These are phyloP conservation scores for Phaonia tiefii DNA, from an alignment of 2,888 invertebrate species.

Conservation along the genomic window DNA sequence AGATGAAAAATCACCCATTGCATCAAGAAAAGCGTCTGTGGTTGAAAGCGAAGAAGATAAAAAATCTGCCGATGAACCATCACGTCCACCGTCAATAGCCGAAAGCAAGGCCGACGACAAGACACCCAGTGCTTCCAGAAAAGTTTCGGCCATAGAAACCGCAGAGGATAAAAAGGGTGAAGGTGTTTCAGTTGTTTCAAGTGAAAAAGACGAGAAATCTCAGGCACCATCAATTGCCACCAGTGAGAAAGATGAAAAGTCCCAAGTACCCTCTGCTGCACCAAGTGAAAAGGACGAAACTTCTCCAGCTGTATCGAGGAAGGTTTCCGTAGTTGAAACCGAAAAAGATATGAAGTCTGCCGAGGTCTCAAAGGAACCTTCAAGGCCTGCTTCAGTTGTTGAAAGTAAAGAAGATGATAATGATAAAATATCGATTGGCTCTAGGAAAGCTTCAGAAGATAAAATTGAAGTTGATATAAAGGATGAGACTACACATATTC, in stretches of 20 bases:
- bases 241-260: conserved; percentile 53
- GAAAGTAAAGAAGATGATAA: conserved; percentile 55
- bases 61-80: conserved; percentile 42
- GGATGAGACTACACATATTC: conserved; percentile 37
- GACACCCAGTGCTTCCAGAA: conserved; percentile 52
- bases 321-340: conserved; percentile 34
- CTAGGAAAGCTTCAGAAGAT: conserved; percentile 62
- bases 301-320: conserved; percentile 50
- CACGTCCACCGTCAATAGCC: conserved; percentile 25
- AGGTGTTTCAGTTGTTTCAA: conserved; percentile 38
- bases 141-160: conserved; percentile 35
- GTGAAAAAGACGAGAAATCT: conserved; percentile 50
- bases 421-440: conserved; percentile 52
- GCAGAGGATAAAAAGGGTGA: conserved; percentile 53
- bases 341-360: conserved; percentile 44
- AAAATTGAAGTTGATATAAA: conserved; percentile 46
- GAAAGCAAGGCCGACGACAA: conserved; percentile 59
- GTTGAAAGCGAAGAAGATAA: conserved; percentile 33
- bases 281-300: conserved; percentile 66
- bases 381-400: conserved; percentile 64
- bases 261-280: conserved; percentile 47
- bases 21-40: conserved; percentile 23
- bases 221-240: conserved; percentile 37
- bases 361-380: conserved; percentile 49
- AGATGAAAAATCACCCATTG: conserved; percentile 45